Base-by-base conservation (phyloP, 2,113 vertebrate genomes). In the Pygoscelis adeliae region DNA sequence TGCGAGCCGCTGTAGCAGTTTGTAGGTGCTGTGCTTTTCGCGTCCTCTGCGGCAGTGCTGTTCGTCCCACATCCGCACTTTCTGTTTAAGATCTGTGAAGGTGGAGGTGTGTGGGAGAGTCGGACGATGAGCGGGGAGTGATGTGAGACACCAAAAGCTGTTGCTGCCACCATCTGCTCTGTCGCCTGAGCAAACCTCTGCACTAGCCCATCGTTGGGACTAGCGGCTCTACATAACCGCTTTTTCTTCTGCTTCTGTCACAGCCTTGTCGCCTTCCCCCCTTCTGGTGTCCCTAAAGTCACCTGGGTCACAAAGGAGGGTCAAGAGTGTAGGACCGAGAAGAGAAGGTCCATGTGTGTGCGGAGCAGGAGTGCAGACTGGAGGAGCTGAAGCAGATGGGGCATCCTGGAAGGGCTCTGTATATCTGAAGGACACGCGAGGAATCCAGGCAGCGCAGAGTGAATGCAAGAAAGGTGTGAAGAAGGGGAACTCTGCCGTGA, bases 391-490 rank as follows among this genome's bases (percentile, higher is more conserved):
- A 74, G 65, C 22, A 50, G 46, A 30, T 38, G 36, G 32, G 32
- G 15, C 16, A 34, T n/a, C 42, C 56, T 83, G 22, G 63, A 78
- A 78, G 20, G 32, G 56, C 11, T 85, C 69, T 32, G 11, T 40
- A 2, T 61, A n/a, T 77, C 21, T 49, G 32, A 25, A 27, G 32
- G 53, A 32, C 20, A 44, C 2, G 16, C 0, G 0, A 61, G 27
- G 44, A 83, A 83, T 22, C 10, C 44, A 55, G 49, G 40, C 53
- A 72, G 30, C 9, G 13, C 40, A 69, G 32, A 42, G 42, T 40
- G 32, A 72, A n/a, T 26, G 26, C 26, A 52, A 36, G 49, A 34
- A 63, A n/a, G 38, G 38, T 56, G 70, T 59, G 74, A 85, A 74
- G 65, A 58, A 62, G 12, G 46, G 56, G 23, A 71, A n/a, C 34